These are phyloP conservation scores for Mesorhabditis spiculigera DNA, from an alignment of 2,888 invertebrate species.

Conservation along the genomic window DNA sequence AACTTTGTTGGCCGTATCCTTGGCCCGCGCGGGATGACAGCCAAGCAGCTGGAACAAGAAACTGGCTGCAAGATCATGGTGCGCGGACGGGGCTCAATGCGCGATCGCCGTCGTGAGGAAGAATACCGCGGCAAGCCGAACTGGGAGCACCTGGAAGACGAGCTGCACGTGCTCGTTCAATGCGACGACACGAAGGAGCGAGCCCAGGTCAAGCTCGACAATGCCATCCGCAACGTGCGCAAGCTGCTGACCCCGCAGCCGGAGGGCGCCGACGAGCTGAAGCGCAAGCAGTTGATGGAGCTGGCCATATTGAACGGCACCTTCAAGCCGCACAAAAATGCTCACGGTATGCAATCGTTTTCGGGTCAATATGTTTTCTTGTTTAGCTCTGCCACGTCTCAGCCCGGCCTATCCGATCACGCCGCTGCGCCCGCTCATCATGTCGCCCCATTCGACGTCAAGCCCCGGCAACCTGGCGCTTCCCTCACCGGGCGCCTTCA, in stretches of 20 bases:
- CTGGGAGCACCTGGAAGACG: constrained; percentile 98
- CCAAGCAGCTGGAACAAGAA: constrained; percentile 98
- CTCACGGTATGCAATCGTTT: not conserved
- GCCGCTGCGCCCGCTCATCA: not conserved
- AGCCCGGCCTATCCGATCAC: not conserved
- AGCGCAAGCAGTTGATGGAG: constrained; percentile 99
- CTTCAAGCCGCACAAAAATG: constrained; percentile 69
- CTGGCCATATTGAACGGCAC: constrained; percentile 99
- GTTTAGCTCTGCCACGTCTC: constrained; percentile 9
- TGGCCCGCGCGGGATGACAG: constrained; percentile 98
- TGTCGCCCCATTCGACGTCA: constrained; percentile 1
- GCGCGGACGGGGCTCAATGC: constrained; percentile 74
- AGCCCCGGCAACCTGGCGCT: not conserved
- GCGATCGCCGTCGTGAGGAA: constrained; percentile 70
- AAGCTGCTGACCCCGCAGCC: constrained; percentile 97
- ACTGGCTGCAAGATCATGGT: constrained; percentile 99
- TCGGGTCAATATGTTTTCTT: constrained; percentile 5
- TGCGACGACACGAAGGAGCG: constrained; percentile 98
- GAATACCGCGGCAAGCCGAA: constrained; percentile 97
- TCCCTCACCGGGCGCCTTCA: too few species aligned
- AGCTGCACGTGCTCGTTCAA: constrained; percentile 80
- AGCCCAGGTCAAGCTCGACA: constrained; percentile 85
- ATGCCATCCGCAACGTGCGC: constrained; percentile 96
- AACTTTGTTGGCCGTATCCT: constrained; percentile 99
- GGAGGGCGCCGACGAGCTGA: constrained; percentile 97